Evolutionary conservation across 2,888 invertebrate genomes (phyloP), one percentile per base, ranked within the genome.

Genomic region (Danaus chrysippus): DNA sequence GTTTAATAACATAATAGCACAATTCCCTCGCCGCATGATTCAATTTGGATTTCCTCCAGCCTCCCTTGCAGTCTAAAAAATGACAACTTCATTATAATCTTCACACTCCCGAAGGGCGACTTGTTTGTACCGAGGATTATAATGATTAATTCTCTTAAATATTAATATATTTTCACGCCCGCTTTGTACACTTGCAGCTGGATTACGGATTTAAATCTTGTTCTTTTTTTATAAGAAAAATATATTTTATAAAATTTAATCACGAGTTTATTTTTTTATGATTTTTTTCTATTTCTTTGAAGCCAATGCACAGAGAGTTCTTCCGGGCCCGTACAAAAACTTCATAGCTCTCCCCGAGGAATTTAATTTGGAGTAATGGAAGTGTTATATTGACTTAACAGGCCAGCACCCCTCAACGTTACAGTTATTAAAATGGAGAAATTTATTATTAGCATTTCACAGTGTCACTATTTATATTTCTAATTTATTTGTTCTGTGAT

Each of bases 1-100:
- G 88, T 91, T 92, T 92, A 92, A 93, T 92, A 92, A 92, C 92
- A 93, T 92, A 93, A 93, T 93, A 92, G 93, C 92, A 92, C 93
- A 93, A 93, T 93, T 92, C 91, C 91, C 93, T 90, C 91, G 92
- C 91, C 91, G 89, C 92, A 92, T 92, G 91, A 93, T 93, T 93
- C 93, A 93, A 93, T 93, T 93, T 93, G 91, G 93, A 93, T 93
- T 93, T 93, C 87, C 90, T 90, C 85, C 89, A 88, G 87, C 88
- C 86, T 89, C 89, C 90, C 88, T 84, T 82, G 85, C 81, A 78
- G 86, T 75, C 90, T 89, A 91, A 91, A 91, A 91, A 91, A 91
- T 91, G 90, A 91, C 91, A 91, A 91, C 90, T 91, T 91, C 91
- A 91, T 91, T 91, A 91, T 86, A 90, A 87, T 86, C 88, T 87